phyloP scores from a whole-genome alignment of 37 sponge, comb jelly and placozoan species.

The Eunapius fragilis region DNA sequence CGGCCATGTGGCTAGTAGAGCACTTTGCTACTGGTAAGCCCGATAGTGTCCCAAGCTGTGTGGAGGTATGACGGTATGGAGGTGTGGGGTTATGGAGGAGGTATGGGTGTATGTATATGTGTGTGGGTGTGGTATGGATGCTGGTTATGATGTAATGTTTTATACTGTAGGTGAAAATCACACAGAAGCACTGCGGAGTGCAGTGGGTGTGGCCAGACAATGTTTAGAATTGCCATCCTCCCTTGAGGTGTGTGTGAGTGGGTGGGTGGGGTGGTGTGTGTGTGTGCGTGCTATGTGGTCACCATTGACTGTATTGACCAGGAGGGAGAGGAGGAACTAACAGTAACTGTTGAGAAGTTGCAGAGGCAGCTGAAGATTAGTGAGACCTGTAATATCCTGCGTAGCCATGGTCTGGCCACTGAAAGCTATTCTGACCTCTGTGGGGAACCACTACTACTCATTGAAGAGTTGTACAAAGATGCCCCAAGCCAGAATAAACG shows the following conservation, averaged over 20 bases:
- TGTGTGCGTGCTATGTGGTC: too few relatives aligned
- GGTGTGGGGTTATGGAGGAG: neutral
- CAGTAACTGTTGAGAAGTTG: conserved; percentile 9
- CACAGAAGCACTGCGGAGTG: conserved; percentile 2
- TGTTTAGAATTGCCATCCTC: neutral
- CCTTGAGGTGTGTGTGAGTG: conserved; percentile 14
- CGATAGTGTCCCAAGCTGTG: too few relatives aligned
- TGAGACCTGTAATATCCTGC: conserved; percentile 25
- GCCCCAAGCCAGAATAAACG: neutral
- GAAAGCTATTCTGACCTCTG: neutral
- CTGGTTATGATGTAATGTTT: neutral
- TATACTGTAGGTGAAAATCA: conserved; percentile 5
- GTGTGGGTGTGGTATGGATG: too few relatives aligned
- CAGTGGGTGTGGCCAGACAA: conserved; percentile 11
- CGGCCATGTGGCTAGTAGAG: conserved; percentile 23
- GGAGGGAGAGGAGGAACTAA: neutral
- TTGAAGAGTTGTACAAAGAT: conserved; percentile 12
- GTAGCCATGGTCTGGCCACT: neutral
- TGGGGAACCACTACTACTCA: neutral
- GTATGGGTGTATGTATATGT: too few relatives aligned
- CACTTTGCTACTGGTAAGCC: conserved; percentile 10
- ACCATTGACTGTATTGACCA: too few relatives aligned
- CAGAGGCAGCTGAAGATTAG: conserved; percentile 9
- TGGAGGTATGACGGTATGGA: neutral
- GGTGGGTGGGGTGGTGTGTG: neutral